phyloP scores from a whole-genome alignment of 2,888 invertebrate species.

The Tachina grossa region DNA sequence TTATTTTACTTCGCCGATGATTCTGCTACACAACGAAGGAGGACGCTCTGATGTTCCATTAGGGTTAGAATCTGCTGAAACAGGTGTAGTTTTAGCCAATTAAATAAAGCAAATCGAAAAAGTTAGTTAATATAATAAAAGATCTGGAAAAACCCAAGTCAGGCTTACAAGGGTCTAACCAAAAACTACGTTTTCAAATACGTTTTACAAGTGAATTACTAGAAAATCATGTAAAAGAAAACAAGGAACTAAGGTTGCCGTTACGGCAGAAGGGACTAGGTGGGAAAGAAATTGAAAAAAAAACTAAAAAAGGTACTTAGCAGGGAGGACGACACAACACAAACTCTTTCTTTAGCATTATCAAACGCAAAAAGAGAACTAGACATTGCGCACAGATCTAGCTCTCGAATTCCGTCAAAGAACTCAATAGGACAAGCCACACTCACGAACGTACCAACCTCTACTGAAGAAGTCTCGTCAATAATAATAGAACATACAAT shows the following conservation, averaged over 20 bases:
- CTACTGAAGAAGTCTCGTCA: too few relatives aligned
- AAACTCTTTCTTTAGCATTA: not conserved
- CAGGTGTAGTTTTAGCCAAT: too few relatives aligned
- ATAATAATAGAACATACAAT: not conserved
- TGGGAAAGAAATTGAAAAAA: not conserved
- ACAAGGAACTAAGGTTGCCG: not conserved
- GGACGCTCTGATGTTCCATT: too few relatives aligned
- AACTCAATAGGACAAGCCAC: too few relatives aligned
- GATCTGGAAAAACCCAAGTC: too few relatives aligned
- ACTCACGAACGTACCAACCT: too few relatives aligned
- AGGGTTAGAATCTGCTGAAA: too few relatives aligned
- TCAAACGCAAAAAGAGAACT: not conserved
- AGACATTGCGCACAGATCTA: not conserved
- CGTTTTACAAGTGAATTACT: not conserved
- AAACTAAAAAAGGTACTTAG: not conserved
- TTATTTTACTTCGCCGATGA: too few relatives aligned
- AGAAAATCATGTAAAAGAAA: not conserved
- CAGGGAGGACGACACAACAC: not conserved
- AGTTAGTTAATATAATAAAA: too few relatives aligned
- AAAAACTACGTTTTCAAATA: not conserved
- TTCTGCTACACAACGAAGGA: too few relatives aligned
- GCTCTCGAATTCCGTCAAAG: not conserved
- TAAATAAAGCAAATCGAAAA: not conserved
- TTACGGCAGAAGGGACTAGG: not conserved
- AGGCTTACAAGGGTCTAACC: not conserved